phyloP scores from a whole-genome alignment of 2,888 invertebrate genomes.

The Sphaeridia pumilis region DNA sequence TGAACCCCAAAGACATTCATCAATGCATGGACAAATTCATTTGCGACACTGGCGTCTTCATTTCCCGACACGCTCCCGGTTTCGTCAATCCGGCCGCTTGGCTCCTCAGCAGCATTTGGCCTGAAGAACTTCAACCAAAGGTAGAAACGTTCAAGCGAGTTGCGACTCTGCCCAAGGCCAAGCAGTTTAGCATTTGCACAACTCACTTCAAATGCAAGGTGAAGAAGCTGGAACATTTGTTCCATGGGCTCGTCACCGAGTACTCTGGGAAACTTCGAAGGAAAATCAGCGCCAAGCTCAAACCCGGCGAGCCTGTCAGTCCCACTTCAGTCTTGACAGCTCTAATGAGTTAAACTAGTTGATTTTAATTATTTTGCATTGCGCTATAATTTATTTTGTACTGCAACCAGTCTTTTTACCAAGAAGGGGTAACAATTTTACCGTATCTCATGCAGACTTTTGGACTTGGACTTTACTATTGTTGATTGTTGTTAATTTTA shows the following conservation, averaged over 20 bases:
- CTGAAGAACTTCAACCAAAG: slow-evolving; percentile 30
- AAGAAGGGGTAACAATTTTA: no score
- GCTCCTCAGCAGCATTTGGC: slow-evolving; percentile 32
- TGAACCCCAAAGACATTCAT: slow-evolving; percentile 29
- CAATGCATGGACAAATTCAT: slow-evolving; percentile 34
- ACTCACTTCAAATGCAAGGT: slow-evolving; percentile 29
- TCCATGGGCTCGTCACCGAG: slow-evolving; percentile 28
- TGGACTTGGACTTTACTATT: no score
- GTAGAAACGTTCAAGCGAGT: slow-evolving; percentile 31
- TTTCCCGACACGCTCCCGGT: slow-evolving; percentile 27
- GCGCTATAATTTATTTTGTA: no score
- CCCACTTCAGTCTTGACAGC: slow-evolving; percentile 25
- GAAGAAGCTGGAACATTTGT: slow-evolving; percentile 33
- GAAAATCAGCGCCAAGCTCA: slow-evolving; percentile 24
- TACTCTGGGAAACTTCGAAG: slow-evolving; percentile 26
- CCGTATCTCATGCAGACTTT: no score
- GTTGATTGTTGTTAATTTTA: no score
- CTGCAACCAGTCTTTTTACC: no score
- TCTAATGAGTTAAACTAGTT: slow-evolving; percentile 10
- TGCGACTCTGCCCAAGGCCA: slow-evolving; percentile 14
- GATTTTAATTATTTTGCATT: no score
- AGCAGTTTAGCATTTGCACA: slow-evolving; percentile 18
- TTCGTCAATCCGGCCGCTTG: slow-evolving; percentile 30
- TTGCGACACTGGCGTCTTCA: slow-evolving; percentile 33
- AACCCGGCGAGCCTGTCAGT: slow-evolving; percentile 24